Conservation (phyloP, 2,113 vertebrate genomes). For the Cariama cristata region DNA sequence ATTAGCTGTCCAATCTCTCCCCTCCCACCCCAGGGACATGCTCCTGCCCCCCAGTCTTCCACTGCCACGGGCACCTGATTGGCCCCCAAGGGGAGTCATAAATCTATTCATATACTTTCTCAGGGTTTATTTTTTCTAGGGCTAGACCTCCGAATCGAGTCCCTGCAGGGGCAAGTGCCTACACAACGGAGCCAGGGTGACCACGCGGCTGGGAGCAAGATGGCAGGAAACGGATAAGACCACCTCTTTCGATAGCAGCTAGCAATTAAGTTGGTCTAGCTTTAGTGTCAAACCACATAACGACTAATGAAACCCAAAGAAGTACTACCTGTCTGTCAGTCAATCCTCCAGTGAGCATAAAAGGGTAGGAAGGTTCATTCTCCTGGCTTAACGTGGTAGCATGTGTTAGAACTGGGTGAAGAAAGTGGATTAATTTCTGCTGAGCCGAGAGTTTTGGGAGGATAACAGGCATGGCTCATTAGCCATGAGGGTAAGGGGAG, state of each 20-base stretch:
- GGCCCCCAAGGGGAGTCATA: rapidly evolving
- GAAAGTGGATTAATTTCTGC: conserved; percentile 41
- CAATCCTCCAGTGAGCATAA: not conserved
- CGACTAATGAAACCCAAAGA: not conserved
- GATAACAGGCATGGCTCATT: conserved; percentile 9
- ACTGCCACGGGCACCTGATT: not conserved
- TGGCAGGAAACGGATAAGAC: not conserved
- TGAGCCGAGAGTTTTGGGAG: conserved; percentile 8
- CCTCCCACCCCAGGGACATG: not conserved
- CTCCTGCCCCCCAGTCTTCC: not conserved
- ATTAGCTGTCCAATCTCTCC: not conserved
- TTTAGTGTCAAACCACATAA: not conserved
- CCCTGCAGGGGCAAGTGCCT: not conserved
- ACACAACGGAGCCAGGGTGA: not conserved
- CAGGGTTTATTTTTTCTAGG: not conserved
- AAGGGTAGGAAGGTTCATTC: not conserved
- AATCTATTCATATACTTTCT: not conserved
- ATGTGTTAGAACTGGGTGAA: not conserved
- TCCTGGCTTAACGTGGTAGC: not conserved
- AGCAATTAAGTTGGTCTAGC: not conserved
- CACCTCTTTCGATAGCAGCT: not conserved
- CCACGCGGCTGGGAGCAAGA: not conserved
- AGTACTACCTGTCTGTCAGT: not conserved
- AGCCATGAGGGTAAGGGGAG: not conserved
- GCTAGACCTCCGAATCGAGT: rapidly evolving